Conservation (phyloP, 2,888 invertebrate genomes). For the Drosophila trichaetosa region DNA sequence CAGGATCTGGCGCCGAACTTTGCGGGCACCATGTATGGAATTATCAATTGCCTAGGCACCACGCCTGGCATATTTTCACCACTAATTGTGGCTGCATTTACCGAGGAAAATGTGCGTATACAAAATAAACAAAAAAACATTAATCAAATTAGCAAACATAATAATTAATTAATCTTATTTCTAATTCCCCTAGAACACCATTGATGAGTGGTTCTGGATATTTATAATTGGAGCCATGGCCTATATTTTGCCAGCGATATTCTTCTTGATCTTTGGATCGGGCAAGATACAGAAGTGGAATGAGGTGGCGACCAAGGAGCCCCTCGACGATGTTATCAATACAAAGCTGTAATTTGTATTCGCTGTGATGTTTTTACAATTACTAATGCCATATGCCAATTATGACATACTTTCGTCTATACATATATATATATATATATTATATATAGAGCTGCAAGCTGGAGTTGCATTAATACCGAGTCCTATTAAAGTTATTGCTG, state of each 20-base stretch:
- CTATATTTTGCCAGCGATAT: constrained; percentile 89
- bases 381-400: constrained; percentile 65
- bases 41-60: constrained; percentile 90
- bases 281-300: constrained; percentile 91
- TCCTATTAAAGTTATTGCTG: constrained; percentile 74
- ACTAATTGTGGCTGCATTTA: constrained; percentile 87
- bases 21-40: constrained; percentile 90
- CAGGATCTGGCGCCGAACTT: constrained; percentile 91
- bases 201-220: constrained; percentile 90
- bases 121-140: accelerated
- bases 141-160: background rate
- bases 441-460: constrained; percentile 10
- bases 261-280: constrained; percentile 90
- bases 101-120: constrained; percentile 69
- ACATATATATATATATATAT: constrained; percentile 19
- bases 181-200: constrained; percentile 88
- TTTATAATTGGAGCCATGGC: constrained; percentile 90
- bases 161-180: background rate
- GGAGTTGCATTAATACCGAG: constrained; percentile 29
- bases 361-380: constrained; percentile 66
- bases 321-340: constrained; percentile 78
- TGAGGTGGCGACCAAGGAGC: constrained; percentile 81
- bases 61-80: constrained; percentile 90
- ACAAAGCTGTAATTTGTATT: constrained; percentile 77
- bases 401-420: constrained; percentile 37